Evolutionary conservation across 2,113 vertebrate genomes (phyloP).

Genomic region (Phoxinus phoxinus): DNA sequence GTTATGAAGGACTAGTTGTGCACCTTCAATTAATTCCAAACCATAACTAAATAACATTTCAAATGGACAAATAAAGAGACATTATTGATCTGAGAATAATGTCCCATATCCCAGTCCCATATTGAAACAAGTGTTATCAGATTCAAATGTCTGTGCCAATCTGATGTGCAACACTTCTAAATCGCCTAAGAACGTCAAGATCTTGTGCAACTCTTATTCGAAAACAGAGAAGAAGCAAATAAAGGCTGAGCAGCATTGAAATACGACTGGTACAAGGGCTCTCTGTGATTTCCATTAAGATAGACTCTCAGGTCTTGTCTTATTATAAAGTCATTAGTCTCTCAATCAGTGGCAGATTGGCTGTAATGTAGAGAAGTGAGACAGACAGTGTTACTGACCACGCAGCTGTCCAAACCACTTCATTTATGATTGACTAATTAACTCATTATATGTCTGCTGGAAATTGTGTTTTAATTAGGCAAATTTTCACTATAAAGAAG

Average conservation of each 20-base stretch:
- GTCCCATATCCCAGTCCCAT: neutral
- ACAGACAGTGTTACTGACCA: slow-evolving; percentile 52
- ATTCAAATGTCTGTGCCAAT: neutral
- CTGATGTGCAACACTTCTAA: neutral
- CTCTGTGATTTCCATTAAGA: slow-evolving; percentile 61
- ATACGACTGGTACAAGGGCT: slow-evolving; percentile 21
- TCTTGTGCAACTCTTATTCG: neutral
- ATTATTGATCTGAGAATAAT: slow-evolving; percentile 17
- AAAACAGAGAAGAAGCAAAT: neutral
- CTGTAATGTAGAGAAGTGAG: slow-evolving; percentile 55
- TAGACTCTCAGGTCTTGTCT: slow-evolving; percentile 56
- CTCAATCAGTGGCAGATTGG: slow-evolving; percentile 52
- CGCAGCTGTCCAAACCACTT: slow-evolving; percentile 46
- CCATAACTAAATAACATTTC: neutral
- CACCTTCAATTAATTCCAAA: neutral
- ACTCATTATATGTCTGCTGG: slow-evolving; percentile 45
- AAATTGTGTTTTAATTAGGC: slow-evolving; percentile 28
- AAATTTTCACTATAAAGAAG: neutral
- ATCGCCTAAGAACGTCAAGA: neutral
- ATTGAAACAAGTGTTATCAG: neutral
- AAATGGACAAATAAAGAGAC: neutral
- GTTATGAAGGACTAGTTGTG: too few species aligned
- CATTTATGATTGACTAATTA: slow-evolving; percentile 50
- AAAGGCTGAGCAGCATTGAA: slow-evolving; percentile 4
- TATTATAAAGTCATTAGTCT: slow-evolving; percentile 59